Evolutionary conservation across 1,140 invertebrate species (phyloP).

Genomic region (Trichonephila clavipes): DNA sequence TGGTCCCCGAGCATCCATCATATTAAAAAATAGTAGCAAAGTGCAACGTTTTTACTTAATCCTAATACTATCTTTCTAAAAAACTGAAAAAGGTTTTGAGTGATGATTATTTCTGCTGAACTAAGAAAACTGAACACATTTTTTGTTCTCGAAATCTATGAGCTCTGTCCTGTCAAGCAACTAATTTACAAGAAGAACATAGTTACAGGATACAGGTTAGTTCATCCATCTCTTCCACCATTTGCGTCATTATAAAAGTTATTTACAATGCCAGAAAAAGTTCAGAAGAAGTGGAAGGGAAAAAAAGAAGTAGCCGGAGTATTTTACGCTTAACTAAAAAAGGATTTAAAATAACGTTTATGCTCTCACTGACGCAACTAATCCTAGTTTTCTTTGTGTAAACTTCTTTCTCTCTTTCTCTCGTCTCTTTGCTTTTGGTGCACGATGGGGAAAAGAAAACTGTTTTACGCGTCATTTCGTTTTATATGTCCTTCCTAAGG

Average conservation of each 20-base stretch:
- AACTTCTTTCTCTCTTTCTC: slow-evolving; percentile 34
- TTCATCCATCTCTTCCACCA: slow-evolving; percentile 46
- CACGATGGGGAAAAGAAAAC: neutral
- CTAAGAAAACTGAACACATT: neutral
- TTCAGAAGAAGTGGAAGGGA: neutral
- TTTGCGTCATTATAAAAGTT: slow-evolving; percentile 61
- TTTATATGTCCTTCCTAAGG: slow-evolving; percentile 42
- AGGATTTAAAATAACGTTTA: slow-evolving; percentile 69
- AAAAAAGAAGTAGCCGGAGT: neutral
- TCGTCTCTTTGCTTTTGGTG: slow-evolving; percentile 20
- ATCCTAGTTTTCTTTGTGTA: slow-evolving; percentile 65
- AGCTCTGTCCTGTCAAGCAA: slow-evolving; percentile 25
- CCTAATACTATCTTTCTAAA: neutral
- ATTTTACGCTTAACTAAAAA: slow-evolving; percentile 73
- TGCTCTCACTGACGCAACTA: slow-evolving; percentile 48
- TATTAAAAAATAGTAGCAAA: neutral
- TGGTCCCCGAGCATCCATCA: neutral
- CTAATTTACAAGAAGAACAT: slow-evolving; percentile 31
- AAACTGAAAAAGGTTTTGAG: neutral
- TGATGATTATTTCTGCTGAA: slow-evolving; percentile 9
- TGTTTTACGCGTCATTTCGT: slow-evolving; percentile 67
- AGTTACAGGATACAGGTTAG: slow-evolving; percentile 13
- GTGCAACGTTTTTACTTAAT: slow-evolving; percentile 5
- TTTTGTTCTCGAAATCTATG: neutral
- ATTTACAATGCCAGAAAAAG: slow-evolving; percentile 44